These are phyloP conservation scores for Myiothlypis chrysogaster DNA, from an alignment of 2,797 vertebrate species.

Conservation along the genomic window DNA sequence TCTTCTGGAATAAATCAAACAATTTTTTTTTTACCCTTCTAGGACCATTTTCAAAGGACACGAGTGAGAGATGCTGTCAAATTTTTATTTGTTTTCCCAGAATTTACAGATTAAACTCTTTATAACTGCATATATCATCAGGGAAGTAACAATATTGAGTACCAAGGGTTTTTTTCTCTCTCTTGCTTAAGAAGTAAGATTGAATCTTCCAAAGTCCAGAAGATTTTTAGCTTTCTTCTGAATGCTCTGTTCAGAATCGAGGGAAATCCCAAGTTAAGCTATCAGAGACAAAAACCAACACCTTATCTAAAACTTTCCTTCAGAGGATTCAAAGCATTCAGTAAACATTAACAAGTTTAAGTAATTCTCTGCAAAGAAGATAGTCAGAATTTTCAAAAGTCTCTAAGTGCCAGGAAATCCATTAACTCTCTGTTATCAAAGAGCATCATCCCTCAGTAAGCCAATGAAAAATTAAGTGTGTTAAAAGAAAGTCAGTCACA, in stretches of 20 bases:
- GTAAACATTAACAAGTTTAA: neutral
- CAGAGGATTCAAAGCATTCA: neutral
- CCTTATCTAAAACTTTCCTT: slow-evolving; percentile 30
- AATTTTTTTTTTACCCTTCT: neutral
- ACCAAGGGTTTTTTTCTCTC: neutral
- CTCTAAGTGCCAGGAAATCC: slow-evolving; percentile 9
- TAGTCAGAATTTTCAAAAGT: slow-evolving; percentile 19
- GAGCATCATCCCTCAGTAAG: neutral
- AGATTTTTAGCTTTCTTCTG: neutral
- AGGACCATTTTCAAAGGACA: neutral
- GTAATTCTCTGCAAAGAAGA: slow-evolving; percentile 30
- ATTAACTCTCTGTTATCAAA: slow-evolving; percentile 28
- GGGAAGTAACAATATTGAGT: neutral
- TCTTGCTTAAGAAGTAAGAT: neutral
- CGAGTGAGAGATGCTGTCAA: slow-evolving; percentile 6
- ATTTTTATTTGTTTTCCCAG: neutral
- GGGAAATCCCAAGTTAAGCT: slow-evolving; percentile 19
- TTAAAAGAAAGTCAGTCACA: slow-evolving; percentile 10
- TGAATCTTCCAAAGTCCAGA: neutral
- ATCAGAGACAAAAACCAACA: neutral
- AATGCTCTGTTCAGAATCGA: slow-evolving; percentile 28
- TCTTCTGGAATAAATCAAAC: slow-evolving; percentile 6
- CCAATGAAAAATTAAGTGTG: slow-evolving; percentile 20
- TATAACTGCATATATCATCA: neutral
- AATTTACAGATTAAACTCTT: neutral